A percentile compares a stretch with the other conserved stretches of the same genome.
These are phyloP conservation scores for Embidobia sp. DNA, from an alignment of 2,888 invertebrate genomes.

Conservation along the genomic window DNA sequence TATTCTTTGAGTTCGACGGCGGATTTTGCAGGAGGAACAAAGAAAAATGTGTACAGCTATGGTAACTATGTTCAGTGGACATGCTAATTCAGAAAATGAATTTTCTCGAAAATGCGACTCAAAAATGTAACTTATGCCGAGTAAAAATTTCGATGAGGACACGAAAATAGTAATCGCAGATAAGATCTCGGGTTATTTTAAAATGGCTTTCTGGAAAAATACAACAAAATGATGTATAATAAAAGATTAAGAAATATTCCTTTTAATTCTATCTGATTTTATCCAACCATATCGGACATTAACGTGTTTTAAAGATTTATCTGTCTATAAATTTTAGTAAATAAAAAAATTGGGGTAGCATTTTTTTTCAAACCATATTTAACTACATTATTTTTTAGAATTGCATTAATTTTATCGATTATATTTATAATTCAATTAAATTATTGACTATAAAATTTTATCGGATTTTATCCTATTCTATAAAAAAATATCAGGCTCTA, in stretches of 20 bases:
- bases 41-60: background rate
- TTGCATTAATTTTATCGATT: too few relatives aligned
- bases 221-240: background rate
- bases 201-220: background rate
- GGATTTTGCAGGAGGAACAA: background rate
- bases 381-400: too few relatives aligned
- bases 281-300: too few relatives aligned
- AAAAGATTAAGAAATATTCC: background rate
- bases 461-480: too few relatives aligned
- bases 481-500: too few relatives aligned
- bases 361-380: too few relatives aligned
- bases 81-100: conserved; percentile 9
- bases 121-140: conserved; percentile 8
- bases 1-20: background rate
- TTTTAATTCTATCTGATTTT: too few relatives aligned
- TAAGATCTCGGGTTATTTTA: conserved; percentile 1
- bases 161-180: background rate
- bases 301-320: too few relatives aligned
- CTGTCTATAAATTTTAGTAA: too few relatives aligned
- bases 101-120: conserved; percentile 1
- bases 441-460: too few relatives aligned
- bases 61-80: conserved; percentile 5
- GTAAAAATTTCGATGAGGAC: background rate
- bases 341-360: too few relatives aligned
- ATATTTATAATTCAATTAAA: too few relatives aligned